Evolutionary conservation across 2,888 invertebrate genomes (phyloP), one percentile per base, ranked within the genome.

Genomic region (Miltochrista miniata): DNA sequence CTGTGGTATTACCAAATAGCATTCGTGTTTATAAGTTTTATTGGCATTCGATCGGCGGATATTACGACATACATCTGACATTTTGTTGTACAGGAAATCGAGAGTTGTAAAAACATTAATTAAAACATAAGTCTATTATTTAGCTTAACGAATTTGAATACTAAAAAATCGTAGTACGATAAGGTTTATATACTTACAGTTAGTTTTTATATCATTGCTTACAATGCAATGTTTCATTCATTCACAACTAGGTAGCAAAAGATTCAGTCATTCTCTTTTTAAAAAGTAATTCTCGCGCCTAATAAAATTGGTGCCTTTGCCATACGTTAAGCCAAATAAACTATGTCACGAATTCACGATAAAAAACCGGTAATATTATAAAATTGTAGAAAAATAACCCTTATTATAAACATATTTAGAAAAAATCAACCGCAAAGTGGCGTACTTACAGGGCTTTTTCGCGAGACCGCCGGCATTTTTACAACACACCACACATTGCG

Each of bases 71-170:
- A 50, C 53, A 40, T 48, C 71, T 67, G 68, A 68, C 72, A 63
- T 70, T 70, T 70, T 68, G 70, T 66, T 61, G 65, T 72, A 70
- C 78, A 76, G 79, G 77, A 77, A 77, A 79, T 72, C 56, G 61
- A 61, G 59, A 65, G 54, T 62, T 57, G 57, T 48, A 48, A 45
- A 64, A 61, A 54, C 49, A 54, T 45, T 59, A 58, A 61, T 64
- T 51, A 64, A 48, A 58, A 24, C 2, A 24, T 24, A 24, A 5
- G 18, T 66, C 51, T 60, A 39, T 45, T 47, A 14, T 29, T 35
- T 35, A 13, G 43, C 11, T 33, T 40, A 12, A 43, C 43, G 11
- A 48, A 36, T 54, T 50, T 50, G 34, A 56, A 13, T 8, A 9
- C 15, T 15, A 12, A n/a, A n/a, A n/a, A 33, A 15, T 15, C 18